These are phyloP conservation scores for Heliocidaris erythrogramma DNA, from an alignment of 35 echinoderm and acorn worm species.

Conservation along the genomic window DNA sequence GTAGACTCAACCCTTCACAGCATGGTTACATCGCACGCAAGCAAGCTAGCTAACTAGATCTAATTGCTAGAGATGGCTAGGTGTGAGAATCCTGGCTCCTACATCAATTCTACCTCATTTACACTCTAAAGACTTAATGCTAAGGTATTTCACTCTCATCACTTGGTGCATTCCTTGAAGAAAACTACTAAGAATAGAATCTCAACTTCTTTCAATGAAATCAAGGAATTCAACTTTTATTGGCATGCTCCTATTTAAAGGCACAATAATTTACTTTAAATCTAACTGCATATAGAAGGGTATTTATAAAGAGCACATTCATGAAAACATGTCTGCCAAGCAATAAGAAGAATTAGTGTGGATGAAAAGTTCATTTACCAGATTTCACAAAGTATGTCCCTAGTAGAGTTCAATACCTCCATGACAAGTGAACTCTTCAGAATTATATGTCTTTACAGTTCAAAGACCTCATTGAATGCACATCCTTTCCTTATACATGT, in stretches of 20 bases:
- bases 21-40: neutral
- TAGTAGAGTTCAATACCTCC: neutral
- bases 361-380: neutral
- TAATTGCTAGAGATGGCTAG: conserved; percentile 20
- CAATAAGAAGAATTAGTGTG: neutral
- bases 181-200: conserved; percentile 4
- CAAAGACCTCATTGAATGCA: neutral
- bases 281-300: neutral
- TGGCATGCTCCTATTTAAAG: neutral
- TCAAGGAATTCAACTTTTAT: neutral
- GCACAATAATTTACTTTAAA: conserved; percentile 5
- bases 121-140: conserved; percentile 35
- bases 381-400: neutral
- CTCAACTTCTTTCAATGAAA: neutral
- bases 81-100: conserved; percentile 23
- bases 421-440: neutral
- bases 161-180: conserved; percentile 3
- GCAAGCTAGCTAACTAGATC: neutral
- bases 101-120: conserved; percentile 16
- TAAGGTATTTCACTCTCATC: conserved; percentile 15
- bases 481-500: neutral
- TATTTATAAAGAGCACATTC: neutral
- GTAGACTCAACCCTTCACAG: conserved; percentile 23
- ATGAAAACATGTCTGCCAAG: neutral
- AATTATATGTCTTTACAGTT: neutral